Percentiles rank a stretch among this genome's conserved stretches.
These are phyloP conservation scores for Hedya salicella DNA, from an alignment of 2,888 invertebrate species.

Conservation along the genomic window DNA sequence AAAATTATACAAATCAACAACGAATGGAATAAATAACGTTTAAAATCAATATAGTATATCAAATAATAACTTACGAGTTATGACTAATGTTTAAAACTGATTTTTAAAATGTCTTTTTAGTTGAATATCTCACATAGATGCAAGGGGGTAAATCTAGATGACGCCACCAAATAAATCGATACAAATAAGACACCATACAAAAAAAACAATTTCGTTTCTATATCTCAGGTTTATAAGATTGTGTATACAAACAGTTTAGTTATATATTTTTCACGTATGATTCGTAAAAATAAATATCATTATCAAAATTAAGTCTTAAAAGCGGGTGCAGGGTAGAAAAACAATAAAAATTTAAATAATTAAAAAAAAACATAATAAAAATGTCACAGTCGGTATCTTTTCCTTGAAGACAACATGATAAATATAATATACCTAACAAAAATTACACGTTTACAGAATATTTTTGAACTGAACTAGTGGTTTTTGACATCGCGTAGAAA, in stretches of 20 bases:
- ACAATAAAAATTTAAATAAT: too few relatives aligned
- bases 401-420: too few relatives aligned
- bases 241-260: too few relatives aligned
- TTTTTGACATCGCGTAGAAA: not conserved
- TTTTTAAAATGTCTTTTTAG: slow-evolving; percentile 25
- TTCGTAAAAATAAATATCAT: too few relatives aligned
- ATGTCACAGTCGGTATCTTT: too few relatives aligned
- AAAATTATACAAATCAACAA: slow-evolving; percentile 24
- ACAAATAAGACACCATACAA: not conserved
- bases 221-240: not conserved
- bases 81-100: not conserved
- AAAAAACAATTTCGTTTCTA: not conserved
- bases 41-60: slow-evolving; percentile 8
- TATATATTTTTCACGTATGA: too few relatives aligned
- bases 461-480: not conserved
- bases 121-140: slow-evolving; percentile 9
- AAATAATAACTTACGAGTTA: not conserved
- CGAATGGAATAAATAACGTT: slow-evolving; percentile 29
- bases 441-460: too few relatives aligned
- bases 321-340: too few relatives aligned
- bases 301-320: too few relatives aligned
- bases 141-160: not conserved
- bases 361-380: too few relatives aligned
- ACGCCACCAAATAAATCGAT: slow-evolving; percentile 1
- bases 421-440: too few relatives aligned